These are phyloP conservation scores for Anguilla japonica DNA, from an alignment of 2,113 vertebrate genomes.

Conservation along the genomic window DNA sequence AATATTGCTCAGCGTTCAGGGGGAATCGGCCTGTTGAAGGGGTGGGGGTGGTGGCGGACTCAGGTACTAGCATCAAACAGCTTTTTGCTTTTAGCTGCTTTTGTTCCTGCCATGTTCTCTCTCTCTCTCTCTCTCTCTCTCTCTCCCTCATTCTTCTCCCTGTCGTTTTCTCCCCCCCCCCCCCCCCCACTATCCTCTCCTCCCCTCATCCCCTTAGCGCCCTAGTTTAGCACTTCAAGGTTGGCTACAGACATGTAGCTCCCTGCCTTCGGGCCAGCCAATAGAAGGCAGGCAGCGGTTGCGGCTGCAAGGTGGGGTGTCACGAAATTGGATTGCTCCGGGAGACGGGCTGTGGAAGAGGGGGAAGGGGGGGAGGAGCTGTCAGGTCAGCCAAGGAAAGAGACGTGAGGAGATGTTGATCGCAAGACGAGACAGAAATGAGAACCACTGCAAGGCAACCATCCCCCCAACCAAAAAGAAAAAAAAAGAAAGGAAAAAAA, in stretches of 20 bases:
- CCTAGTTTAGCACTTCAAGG: slow-evolving; percentile 76
- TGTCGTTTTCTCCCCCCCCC: slow-evolving; percentile 39
- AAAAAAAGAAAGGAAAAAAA: background rate
- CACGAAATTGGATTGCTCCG: slow-evolving; percentile 36
- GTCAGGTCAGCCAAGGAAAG: background rate
- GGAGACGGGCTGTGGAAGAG: background rate
- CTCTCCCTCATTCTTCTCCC: background rate
- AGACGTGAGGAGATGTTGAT: background rate
- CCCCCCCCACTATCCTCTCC: slow-evolving; percentile 57
- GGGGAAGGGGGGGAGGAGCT: background rate
- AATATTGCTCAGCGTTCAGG: slow-evolving; percentile 5
- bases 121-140: slow-evolving; percentile 32
- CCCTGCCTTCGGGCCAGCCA: slow-evolving; percentile 68
- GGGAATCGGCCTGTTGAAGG: background rate
- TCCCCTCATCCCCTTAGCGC: slow-evolving; percentile 69
- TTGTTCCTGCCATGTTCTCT: slow-evolving; percentile 52
- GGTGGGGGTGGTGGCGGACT: background rate
- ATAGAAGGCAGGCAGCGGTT: slow-evolving; percentile 59
- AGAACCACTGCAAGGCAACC: background rate
- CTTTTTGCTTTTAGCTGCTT: slow-evolving; percentile 43
- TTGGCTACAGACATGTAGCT: slow-evolving; percentile 71
- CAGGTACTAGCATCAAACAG: background rate
- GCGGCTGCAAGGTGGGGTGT: slow-evolving; percentile 58
- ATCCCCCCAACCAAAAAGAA: background rate
- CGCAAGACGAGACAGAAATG: background rate